Conservation (phyloP, 2,888 invertebrate species). For the Drosophila austrosaltans region DNA sequence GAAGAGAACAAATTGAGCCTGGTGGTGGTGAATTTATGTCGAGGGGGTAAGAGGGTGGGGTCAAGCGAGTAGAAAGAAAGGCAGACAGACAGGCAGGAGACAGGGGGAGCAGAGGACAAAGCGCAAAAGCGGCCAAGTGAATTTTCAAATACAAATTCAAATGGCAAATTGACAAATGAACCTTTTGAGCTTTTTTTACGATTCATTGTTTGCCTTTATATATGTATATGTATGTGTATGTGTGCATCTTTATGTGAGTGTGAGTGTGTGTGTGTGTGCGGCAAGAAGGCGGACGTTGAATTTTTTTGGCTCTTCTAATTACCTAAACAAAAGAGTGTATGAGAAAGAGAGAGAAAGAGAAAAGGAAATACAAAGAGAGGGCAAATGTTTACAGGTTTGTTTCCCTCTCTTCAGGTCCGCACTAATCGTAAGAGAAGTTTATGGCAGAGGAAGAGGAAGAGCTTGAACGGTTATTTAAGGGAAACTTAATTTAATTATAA, state of each 20-base stretch:
- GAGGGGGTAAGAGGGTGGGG: background rate
- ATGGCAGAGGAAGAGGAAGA: too few relatives aligned
- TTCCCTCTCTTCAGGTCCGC: slow-evolving; percentile 3
- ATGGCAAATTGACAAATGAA: slow-evolving; percentile 78
- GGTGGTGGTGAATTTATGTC: slow-evolving; percentile 26
- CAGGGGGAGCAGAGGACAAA: slow-evolving; percentile 21
- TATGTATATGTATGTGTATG: slow-evolving; percentile 18
- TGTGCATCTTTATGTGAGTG: background rate
- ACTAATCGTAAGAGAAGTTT: background rate
- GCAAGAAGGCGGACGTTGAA: background rate
- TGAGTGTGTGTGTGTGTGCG: background rate
- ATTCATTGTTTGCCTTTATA: slow-evolving; percentile 61
- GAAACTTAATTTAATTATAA: too few relatives aligned
- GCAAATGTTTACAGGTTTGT: background rate
- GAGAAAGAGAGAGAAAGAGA: background rate
- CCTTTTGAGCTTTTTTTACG: slow-evolving; percentile 74
- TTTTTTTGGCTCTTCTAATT: slow-evolving; percentile 2
- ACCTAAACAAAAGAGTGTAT: slow-evolving; percentile 1
- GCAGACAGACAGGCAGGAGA: background rate
- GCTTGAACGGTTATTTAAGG: too few relatives aligned
- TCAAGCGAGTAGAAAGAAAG: background rate
- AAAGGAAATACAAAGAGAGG: background rate
- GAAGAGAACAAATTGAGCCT: slow-evolving; percentile 42
- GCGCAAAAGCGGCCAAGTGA: slow-evolving; percentile 75
- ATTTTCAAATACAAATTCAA: slow-evolving; percentile 77